phyloP scores from a whole-genome alignment of 2,113 vertebrate species.

The Salvator merianae region DNA sequence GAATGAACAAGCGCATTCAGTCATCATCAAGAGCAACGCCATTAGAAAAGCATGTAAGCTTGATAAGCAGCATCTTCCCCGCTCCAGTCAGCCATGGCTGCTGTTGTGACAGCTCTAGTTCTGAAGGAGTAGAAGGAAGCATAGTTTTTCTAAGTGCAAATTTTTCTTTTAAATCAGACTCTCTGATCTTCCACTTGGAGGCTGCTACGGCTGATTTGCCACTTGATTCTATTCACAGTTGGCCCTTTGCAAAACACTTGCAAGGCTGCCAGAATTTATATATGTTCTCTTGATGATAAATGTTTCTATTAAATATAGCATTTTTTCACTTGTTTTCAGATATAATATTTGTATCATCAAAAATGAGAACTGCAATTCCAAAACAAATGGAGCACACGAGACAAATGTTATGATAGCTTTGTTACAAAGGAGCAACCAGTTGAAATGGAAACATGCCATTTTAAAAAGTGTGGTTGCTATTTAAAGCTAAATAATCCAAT shows the following conservation, averaged over 20 bases:
- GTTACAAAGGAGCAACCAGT: not conserved
- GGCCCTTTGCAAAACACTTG: not conserved
- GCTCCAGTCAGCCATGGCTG: no score
- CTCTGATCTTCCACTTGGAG: not conserved
- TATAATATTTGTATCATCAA: not conserved
- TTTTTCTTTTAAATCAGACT: not conserved
- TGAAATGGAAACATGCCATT: not conserved
- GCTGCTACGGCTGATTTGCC: not conserved
- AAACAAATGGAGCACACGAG: no score
- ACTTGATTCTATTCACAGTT: not conserved
- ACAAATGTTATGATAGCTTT: not conserved
- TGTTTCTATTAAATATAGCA: not conserved
- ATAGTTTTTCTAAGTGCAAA: no score
- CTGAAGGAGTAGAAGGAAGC: no score
- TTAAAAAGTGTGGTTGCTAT: not conserved
- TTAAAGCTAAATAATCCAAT: not conserved
- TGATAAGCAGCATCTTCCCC: no score
- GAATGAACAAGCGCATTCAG: no score
- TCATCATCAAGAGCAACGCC: no score
- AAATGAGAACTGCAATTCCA: not conserved
- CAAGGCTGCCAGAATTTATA: not conserved
- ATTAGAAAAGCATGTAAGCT: no score
- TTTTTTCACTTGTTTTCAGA: not conserved
- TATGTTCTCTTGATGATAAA: not conserved
- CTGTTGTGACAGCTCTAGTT: not conserved